Conservation (phyloP, 2,113 vertebrate species). For the Melozone crissalis region DNA sequence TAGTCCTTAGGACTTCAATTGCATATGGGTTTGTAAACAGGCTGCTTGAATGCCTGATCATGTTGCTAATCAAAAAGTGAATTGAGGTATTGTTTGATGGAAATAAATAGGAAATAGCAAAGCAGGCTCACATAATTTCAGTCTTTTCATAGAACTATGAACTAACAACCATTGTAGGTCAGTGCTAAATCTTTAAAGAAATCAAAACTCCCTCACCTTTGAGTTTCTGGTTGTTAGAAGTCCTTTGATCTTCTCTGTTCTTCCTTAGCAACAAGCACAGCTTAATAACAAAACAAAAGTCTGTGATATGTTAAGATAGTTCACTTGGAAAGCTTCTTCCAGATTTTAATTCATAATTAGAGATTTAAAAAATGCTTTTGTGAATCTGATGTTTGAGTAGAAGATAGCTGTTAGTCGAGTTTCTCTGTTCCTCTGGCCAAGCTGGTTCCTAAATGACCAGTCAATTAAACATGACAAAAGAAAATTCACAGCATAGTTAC, state of each 20-base stretch:
- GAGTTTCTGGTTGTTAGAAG: background rate
- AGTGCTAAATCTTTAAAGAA: constrained; percentile 15
- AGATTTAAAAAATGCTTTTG: background rate
- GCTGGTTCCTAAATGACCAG: constrained; percentile 25
- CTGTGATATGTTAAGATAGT: background rate
- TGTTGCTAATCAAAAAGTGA: background rate
- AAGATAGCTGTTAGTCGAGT: background rate
- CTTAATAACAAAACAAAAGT: constrained; percentile 39
- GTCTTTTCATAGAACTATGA: background rate
- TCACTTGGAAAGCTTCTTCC: background rate
- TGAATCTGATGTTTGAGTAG: background rate
- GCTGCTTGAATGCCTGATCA: constrained; percentile 16
- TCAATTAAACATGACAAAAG: constrained; percentile 54
- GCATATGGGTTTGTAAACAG: constrained; percentile 76
- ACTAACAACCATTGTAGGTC: background rate
- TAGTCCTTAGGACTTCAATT: constrained; percentile 74
- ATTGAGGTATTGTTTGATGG: background rate
- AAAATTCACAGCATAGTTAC: constrained; percentile 59
- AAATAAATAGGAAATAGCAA: background rate
- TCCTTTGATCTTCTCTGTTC: constrained; percentile 41
- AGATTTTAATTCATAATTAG: background rate
- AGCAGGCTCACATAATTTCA: background rate
- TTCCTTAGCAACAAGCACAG: constrained; percentile 28
- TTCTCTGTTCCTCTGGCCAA: background rate
- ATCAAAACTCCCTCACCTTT: constrained; percentile 39